Evolutionary conservation across 2,113 vertebrate species (phyloP).

Genomic region (Chloebia gouldiae): DNA sequence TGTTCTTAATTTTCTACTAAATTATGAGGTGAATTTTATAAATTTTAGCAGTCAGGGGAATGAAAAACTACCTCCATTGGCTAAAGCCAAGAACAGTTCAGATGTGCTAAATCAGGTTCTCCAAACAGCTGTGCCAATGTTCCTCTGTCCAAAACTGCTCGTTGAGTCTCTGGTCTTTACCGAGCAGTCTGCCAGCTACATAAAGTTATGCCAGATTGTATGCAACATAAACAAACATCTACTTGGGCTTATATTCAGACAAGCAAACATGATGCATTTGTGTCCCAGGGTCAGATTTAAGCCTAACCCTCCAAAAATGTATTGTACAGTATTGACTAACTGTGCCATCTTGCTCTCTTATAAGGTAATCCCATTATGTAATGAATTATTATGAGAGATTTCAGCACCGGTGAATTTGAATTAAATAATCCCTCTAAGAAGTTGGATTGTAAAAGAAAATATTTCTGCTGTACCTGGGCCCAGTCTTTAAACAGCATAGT

Average conservation of each 20-base stretch:
- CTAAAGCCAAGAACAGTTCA: constrained; percentile 41
- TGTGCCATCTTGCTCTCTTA: constrained; percentile 24
- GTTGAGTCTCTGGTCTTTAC: constrained; percentile 34
- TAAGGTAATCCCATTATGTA: constrained; percentile 48
- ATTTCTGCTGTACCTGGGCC: constrained; percentile 12
- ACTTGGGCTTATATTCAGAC: constrained; percentile 9
- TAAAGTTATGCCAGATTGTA: constrained; percentile 11
- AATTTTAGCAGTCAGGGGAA: constrained; percentile 36
- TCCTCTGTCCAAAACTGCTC: constrained; percentile 52
- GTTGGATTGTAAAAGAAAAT: constrained; percentile 14
- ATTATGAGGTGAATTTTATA: constrained; percentile 31
- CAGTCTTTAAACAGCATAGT: background rate
- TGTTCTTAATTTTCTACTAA: constrained; percentile 3
- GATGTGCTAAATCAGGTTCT: constrained; percentile 31
- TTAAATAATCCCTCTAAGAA: constrained; percentile 30
- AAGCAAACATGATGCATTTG: background rate
- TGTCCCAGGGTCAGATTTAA: constrained; percentile 26
- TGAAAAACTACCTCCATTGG: background rate
- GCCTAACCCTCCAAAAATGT: background rate
- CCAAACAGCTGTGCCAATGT: constrained; percentile 59
- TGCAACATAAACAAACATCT: constrained; percentile 24
- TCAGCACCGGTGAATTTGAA: background rate
- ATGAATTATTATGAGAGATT: constrained; percentile 29
- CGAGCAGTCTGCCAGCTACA: constrained; percentile 16
- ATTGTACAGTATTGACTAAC: background rate